Evolutionary conservation across 2,888 invertebrate species (phyloP).

Genomic region (Metopia argyrocephala): DNA sequence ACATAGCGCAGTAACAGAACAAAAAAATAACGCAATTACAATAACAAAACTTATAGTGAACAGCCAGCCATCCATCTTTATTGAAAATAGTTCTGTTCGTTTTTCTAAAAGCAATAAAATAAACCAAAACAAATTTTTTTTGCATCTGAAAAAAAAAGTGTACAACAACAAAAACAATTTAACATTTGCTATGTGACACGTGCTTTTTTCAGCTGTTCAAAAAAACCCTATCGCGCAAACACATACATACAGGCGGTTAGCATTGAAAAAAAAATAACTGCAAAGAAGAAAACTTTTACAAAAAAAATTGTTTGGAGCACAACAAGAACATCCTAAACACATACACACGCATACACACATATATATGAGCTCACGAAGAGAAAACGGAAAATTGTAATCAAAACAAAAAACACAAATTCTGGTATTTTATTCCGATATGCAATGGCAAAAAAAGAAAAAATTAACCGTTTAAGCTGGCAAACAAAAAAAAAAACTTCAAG

Average conservation of each 20-base stretch:
- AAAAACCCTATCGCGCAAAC: slow-evolving; percentile 60
- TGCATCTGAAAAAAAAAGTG: slow-evolving; percentile 45
- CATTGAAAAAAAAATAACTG: slow-evolving; percentile 60
- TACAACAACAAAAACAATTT: slow-evolving; percentile 66
- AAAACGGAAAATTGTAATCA: slow-evolving; percentile 62
- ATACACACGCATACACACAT: too few relatives aligned
- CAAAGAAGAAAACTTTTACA: slow-evolving; percentile 52
- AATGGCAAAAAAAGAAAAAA: slow-evolving; percentile 7
- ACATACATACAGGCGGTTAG: background rate
- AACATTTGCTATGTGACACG: slow-evolving; percentile 72
- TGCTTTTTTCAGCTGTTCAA: slow-evolving; percentile 77
- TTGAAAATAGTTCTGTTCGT: background rate
- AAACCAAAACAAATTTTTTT: slow-evolving; percentile 25
- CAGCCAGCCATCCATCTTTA: too few relatives aligned
- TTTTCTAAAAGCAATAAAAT: slow-evolving; percentile 6
- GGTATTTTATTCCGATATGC: slow-evolving; percentile 18
- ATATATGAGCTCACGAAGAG: slow-evolving; percentile 10
- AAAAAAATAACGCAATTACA: slow-evolving; percentile 6
- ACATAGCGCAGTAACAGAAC: background rate
- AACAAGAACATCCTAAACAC: slow-evolving; percentile 6
- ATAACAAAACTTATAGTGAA: slow-evolving; percentile 6
- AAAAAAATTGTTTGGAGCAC: slow-evolving; percentile 32
- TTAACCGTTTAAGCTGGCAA: slow-evolving; percentile 42
- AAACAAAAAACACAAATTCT: slow-evolving; percentile 58
- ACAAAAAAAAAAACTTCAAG: background rate